These are phyloP conservation scores for Amphipoea lucens DNA, from an alignment of 2,888 invertebrate species.

Conservation along the genomic window DNA sequence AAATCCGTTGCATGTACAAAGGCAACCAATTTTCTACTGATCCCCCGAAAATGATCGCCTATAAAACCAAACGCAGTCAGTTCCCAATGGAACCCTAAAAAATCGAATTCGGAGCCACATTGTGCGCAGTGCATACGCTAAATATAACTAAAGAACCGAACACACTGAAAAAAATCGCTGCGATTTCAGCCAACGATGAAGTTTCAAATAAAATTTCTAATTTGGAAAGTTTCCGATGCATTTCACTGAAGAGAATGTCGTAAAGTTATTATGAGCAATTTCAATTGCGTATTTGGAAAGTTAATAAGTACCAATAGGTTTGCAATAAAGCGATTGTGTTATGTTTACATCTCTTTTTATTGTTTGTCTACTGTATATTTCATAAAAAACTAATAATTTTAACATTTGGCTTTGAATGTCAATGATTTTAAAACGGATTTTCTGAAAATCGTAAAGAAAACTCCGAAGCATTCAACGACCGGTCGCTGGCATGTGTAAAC, in stretches of 20 bases:
- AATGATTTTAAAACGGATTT: constrained; percentile 9
- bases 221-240: constrained; percentile 55
- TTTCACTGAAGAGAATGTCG: constrained; percentile 44
- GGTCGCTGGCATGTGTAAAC: constrained; percentile 62
- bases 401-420: background rate
- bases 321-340: constrained; percentile 26
- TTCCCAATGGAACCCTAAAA: constrained; percentile 81
- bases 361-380: constrained; percentile 18
- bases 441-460: constrained; percentile 24
- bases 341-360: constrained; percentile 23
- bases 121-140: constrained; percentile 80
- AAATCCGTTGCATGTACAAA: constrained; percentile 79
- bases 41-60: constrained; percentile 85
- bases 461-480: constrained; percentile 21
- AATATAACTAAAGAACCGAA: constrained; percentile 66
- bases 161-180: constrained; percentile 47
- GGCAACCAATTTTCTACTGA: constrained; percentile 85
- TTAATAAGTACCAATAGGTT: constrained; percentile 53
- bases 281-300: constrained; percentile 50
- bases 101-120: constrained; percentile 79
- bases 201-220: constrained; percentile 49
- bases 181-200: constrained; percentile 27
- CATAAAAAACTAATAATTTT: background rate
- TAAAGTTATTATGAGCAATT: constrained; percentile 53
- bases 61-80: constrained; percentile 83